Base-by-base conservation (phyloP, 2,888 invertebrate genomes). In the Mongoloraphidia duomilia region DNA sequence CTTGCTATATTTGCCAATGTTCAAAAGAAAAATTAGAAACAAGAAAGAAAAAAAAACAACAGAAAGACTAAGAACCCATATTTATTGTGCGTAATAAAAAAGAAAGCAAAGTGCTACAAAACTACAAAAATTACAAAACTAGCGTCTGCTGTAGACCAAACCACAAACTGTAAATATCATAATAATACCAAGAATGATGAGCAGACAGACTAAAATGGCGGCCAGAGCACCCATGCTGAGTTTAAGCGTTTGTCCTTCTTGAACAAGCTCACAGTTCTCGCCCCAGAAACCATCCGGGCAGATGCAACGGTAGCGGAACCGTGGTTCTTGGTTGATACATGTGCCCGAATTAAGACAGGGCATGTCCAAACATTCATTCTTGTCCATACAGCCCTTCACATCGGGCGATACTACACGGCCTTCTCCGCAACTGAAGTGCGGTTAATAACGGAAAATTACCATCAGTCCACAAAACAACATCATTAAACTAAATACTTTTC, bases 221-320 rank as follows among this genome's bases (percentile, higher is more conserved):
- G 95, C 92, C 60, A 98, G 77, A 54, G 96, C 96, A 58, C 94
- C 93, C 83, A 91, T 91, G 74, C 94, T 92, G 65, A 97, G 81
- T 65, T 93, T 92, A 62, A 96, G 78, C 55, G 91, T 91, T 72
- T 91, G 91, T 60, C 92, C 93, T 67, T 95, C 93, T 65, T 91
- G 89, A 56, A 90, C 84, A 58, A 91, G 81, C 66, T 91, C 92
- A 71, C 95, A 94, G 73, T 90, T 89, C 67, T 89, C 88, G 61
- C 93, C 93, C 84, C 89, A 90, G 72, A 84, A 93, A 57, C 92
- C 91, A 60, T 90, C 88, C 42, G 85, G 87, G 64, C 93, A 94
- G 60, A 86, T 82, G 73, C 94, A 94, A 65, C 87, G 82, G 66
- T 84, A 87, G 33, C 85, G 77, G 62, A 88, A 77, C 59, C 84